Base-by-base conservation (phyloP, 2,113 vertebrate genomes). In the Mystacornis crossleyi region DNA sequence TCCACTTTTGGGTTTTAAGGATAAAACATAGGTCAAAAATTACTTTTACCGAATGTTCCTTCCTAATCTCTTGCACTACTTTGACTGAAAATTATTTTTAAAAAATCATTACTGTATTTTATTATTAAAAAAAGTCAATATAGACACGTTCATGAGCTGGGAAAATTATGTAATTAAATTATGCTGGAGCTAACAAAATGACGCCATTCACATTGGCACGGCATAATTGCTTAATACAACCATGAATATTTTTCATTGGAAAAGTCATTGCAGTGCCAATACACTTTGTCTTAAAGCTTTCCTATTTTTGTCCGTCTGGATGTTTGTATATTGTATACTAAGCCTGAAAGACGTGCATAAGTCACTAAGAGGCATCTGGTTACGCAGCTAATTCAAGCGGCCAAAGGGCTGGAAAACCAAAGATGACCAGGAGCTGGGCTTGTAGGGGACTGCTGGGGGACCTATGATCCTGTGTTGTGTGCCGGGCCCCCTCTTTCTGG, bases 101-200 rank as follows among this genome's bases (percentile, higher is more conserved):
- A 92, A 94, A 94, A 66, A 60, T 58, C 23, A 73, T 90, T 89
- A 83, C 64, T 95, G 38, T 80, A 66, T 90, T 96, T 88, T 74
- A 54, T 81, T 72, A 60, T 36, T 36, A 50, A 72, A 73, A 85
- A 85, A 86, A 64, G 9, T 93, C 84, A 92, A 93, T 95, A 87
- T 43, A 54, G 70, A 55, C n/a, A 75, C 3, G 5, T 92, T 85
- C 81, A 47, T 61, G 58, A 73, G 65, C 79, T 86, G 69, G 43
- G 61, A 93, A 65, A 87, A 92, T 95, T 80, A 92, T 69, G 60
- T 94, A 89, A 97, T n/a, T 92, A 64, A 97, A 93, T 97, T 97
- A 95, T 48, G 21, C 85, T 93, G 64, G 55, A 66, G 82, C 82
- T 89, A 96, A 93, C 31, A 66, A 94, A 86, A 81, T 80, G 42